Conservation (phyloP, 1,140 invertebrate species). For the Drosophila tropicalis region DNA sequence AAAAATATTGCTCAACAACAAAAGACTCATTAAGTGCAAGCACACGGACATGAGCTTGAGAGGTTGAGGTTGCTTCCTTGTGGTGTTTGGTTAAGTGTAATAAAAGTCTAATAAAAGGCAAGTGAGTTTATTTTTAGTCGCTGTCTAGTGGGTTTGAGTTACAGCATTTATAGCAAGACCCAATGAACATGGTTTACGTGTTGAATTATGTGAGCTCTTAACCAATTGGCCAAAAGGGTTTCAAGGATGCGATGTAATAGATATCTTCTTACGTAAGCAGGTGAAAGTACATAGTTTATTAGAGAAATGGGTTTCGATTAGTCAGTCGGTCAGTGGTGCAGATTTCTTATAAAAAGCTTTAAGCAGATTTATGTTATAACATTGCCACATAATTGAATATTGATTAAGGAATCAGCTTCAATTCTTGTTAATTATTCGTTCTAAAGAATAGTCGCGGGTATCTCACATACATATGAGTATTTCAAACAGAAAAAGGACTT, state of each 20-base stretch:
- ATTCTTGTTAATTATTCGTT: too few species aligned
- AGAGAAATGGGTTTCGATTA: conserved; percentile 27
- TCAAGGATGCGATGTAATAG: conserved; percentile 20
- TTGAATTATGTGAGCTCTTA: conserved; percentile 60
- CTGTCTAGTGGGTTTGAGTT: conserved; percentile 45
- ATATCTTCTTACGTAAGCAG: conserved; percentile 20
- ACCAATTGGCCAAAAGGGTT: conserved; percentile 19
- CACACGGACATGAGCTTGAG: conserved; percentile 45
- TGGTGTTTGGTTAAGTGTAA: conserved; percentile 11
- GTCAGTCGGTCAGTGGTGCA: neutral
- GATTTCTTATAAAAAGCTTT: neutral
- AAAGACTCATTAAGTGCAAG: conserved; percentile 72
- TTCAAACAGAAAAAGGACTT: too few species aligned
- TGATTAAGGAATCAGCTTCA: too few species aligned
- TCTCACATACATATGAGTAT: too few species aligned
- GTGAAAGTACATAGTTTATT: conserved; percentile 38
- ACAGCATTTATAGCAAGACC: conserved; percentile 5
- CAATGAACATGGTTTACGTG: conserved; percentile 65
- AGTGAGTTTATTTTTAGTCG: conserved; percentile 62
- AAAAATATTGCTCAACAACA: conserved; percentile 43
- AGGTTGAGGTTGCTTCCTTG: neutral
- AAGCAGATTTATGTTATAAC: too few species aligned
- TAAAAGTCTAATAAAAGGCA: conserved; percentile 55
- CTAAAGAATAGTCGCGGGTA: too few species aligned
- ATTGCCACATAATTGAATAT: too few species aligned